Base-by-base conservation (phyloP, 2,888 invertebrate genomes). In the Nematopogon swammerdamellus region DNA sequence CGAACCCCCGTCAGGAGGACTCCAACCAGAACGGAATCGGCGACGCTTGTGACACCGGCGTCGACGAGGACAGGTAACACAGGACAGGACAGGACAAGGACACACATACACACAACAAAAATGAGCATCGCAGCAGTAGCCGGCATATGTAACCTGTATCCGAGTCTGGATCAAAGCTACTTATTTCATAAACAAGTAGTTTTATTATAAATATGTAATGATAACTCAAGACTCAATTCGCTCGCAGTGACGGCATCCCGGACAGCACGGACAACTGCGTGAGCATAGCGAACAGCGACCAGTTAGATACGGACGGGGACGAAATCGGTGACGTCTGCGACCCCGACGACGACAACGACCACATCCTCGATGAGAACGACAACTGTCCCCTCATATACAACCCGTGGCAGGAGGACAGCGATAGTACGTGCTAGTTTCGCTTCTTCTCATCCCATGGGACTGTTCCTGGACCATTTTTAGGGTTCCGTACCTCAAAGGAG, bases 181-280 rank as follows among this genome's bases (percentile, higher is more conserved):
- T n/a, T n/a, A n/a, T n/a, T n/a, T n/a, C n/a, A n/a, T n/a, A n/a
- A n/a, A n/a, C n/a, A n/a, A n/a, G n/a, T n/a, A n/a, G n/a, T n/a
- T n/a, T n/a, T n/a, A n/a, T n/a, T n/a, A n/a, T n/a, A n/a, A n/a
- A n/a, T n/a, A n/a, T n/a, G n/a, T n/a, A n/a, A n/a, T n/a, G n/a
- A n/a, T n/a, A n/a, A n/a, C n/a, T n/a, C n/a, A n/a, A n/a, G n/a
- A n/a, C n/a, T n/a, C n/a, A n/a, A n/a, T n/a, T n/a, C 11, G n/a
- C 11, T 17, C n/a, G 4, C 57, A 79, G 79, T 47, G 79, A 95
- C 67, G 93, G 95, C 3, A 82, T 95, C 25, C 91, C 91, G 67
- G 95, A 96, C 60, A 85, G 88, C 18, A 72, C 86, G 18, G 97
- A 97, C 69, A 97, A 97, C 69, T 97, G 97, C 63, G 90, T 89